Evolutionary conservation across 2,888 invertebrate genomes (phyloP).

Genomic region (Perdita meconis): DNA sequence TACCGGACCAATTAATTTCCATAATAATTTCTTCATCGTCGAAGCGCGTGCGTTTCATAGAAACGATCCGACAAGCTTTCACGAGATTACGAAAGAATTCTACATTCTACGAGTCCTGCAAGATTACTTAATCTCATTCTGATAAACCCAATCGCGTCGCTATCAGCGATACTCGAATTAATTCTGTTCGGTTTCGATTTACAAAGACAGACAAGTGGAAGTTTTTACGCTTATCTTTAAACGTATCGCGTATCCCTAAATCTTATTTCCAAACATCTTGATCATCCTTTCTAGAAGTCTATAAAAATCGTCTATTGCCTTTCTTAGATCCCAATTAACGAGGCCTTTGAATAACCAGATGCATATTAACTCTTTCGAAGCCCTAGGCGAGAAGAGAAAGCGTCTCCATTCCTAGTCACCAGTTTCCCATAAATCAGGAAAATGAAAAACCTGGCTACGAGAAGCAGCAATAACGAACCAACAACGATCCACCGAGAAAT

Average conservation of each 20-base stretch:
- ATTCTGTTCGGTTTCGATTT: no score
- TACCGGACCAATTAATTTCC: conserved; percentile 36
- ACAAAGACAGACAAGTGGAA: no score
- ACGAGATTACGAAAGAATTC: conserved; percentile 4
- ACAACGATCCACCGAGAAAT: conserved; percentile 46
- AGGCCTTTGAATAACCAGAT: conserved; percentile 38
- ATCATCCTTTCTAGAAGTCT: no score
- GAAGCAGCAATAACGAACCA: no score
- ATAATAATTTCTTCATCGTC: conserved; percentile 39
- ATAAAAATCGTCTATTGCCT: no score
- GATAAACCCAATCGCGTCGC: no score
- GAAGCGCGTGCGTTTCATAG: neutral
- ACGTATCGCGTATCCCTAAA: neutral
- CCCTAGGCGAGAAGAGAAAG: neutral
- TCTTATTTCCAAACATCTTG: neutral
- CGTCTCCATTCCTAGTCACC: conserved; percentile 7
- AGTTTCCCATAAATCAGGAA: conserved; percentile 45
- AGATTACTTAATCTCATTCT: no score
- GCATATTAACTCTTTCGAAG: conserved; percentile 55
- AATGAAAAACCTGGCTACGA: conserved; percentile 18
- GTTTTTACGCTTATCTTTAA: neutral
- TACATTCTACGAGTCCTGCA: neutral
- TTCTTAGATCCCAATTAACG: conserved; percentile 38
- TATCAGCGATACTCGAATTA: no score
- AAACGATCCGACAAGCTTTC: neutral